phyloP scores from a whole-genome alignment of 2,113 vertebrate genomes.

The Canis aureus region DNA sequence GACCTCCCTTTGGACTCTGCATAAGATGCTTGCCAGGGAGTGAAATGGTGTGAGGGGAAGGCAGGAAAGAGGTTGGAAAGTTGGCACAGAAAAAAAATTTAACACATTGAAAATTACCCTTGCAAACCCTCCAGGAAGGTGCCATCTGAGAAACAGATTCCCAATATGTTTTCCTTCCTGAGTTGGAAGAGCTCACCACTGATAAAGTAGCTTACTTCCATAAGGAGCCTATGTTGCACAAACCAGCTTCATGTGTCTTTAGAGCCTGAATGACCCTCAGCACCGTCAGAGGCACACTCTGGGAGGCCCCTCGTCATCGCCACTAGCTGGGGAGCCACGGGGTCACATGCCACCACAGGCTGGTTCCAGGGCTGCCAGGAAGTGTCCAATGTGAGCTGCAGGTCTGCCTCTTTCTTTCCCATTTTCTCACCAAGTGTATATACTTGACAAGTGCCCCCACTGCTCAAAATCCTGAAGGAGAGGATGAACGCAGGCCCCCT shows the following conservation, averaged over 20 bases:
- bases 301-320: background rate
- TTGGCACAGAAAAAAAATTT: background rate
- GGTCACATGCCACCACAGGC: background rate
- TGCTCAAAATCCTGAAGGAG: background rate
- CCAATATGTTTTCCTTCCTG: background rate
- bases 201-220: background rate
- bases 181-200: background rate
- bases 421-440: background rate
- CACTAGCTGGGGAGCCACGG: background rate
- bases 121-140: background rate
- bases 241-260: background rate
- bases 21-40: background rate
- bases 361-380: background rate
- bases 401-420: background rate
- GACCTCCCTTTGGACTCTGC: background rate
- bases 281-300: rapidly evolving
- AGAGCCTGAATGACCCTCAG: background rate
- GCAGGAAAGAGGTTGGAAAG: background rate
- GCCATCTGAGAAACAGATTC: background rate
- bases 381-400: too few species aligned
- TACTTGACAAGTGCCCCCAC: background rate
- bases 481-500: background rate
- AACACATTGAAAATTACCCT: background rate
- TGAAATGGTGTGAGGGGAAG: background rate
- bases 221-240: background rate